These are phyloP conservation scores for Ophion obscuratus DNA, from an alignment of 2,888 invertebrate species.

Conservation along the genomic window DNA sequence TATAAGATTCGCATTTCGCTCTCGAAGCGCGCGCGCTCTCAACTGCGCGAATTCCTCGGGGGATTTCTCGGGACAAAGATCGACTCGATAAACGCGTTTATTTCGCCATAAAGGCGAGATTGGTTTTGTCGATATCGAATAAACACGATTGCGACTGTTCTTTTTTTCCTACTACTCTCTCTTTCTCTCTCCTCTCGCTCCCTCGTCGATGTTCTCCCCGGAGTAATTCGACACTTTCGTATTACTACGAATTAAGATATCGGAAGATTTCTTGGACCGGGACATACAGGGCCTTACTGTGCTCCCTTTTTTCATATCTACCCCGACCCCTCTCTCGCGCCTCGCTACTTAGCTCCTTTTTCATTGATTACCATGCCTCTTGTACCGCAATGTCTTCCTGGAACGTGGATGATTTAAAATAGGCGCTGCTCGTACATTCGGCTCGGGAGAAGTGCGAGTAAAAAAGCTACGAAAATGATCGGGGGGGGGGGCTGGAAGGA, in stretches of 20 bases:
- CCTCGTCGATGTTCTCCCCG: conserved; percentile 5
- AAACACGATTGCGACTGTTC: conserved; percentile 16
- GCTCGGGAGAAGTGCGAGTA: conserved; percentile 39
- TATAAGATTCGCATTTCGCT: no score
- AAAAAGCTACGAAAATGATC: conserved; percentile 52
- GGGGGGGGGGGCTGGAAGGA: neutral
- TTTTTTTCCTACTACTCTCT: conserved; percentile 9
- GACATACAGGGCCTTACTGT: conserved; percentile 61
- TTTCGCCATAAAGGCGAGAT: conserved; percentile 39
- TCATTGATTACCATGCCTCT: conserved; percentile 29
- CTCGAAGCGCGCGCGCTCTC: neutral
- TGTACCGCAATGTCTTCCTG: conserved; percentile 39
- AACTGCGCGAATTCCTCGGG: conserved; percentile 27
- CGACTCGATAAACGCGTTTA: conserved; percentile 59
- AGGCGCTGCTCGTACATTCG: conserved; percentile 31
- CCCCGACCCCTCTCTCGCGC: neutral
- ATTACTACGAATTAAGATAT: conserved; percentile 61
- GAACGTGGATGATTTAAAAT: conserved; percentile 63
- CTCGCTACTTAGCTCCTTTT: neutral
- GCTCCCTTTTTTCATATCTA: conserved; percentile 7
- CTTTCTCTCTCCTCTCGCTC: conserved; percentile 2
- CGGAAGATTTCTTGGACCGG: conserved; percentile 47
- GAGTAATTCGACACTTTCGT: conserved; percentile 62
- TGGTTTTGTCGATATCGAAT: conserved; percentile 37
- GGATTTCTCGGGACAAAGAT: conserved; percentile 49